phyloP scores from a whole-genome alignment of 1,140 invertebrate genomes.

The Hylaeus volcanicus region DNA sequence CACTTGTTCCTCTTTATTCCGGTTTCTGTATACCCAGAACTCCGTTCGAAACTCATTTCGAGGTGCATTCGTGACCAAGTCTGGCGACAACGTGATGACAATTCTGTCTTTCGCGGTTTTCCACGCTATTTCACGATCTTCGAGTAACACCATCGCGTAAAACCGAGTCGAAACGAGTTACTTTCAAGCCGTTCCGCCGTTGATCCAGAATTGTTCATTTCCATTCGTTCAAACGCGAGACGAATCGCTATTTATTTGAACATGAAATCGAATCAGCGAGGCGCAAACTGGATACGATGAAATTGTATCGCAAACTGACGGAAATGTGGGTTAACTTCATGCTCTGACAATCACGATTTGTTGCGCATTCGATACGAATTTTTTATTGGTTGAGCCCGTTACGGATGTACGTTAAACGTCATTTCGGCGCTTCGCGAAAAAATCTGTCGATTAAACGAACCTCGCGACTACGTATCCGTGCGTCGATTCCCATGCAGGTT shows the following conservation, averaged over 20 bases:
- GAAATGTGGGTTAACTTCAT: slow-evolving; percentile 41
- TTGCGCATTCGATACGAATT: slow-evolving; percentile 21
- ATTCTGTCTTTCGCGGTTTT: too few relatives aligned
- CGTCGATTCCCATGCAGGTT: too few relatives aligned
- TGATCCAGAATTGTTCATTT: neutral
- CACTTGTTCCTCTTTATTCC: too few relatives aligned
- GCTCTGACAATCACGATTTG: slow-evolving; percentile 37
- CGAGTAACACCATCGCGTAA: too few relatives aligned
- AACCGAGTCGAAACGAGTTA: too few relatives aligned
- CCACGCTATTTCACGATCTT: too few relatives aligned
- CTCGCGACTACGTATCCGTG: too few relatives aligned
- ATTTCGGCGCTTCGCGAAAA: neutral
- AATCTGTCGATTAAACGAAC: neutral
- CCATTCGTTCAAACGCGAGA: neutral
- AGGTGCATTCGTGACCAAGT: too few relatives aligned
- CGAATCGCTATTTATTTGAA: slow-evolving; percentile 19
- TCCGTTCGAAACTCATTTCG: neutral
- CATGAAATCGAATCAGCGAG: slow-evolving; percentile 22
- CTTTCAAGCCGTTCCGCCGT: too few relatives aligned
- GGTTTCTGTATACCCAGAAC: neutral
- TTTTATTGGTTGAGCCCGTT: neutral
- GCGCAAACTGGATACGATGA: slow-evolving; percentile 11
- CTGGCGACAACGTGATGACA: too few relatives aligned
- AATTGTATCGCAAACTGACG: slow-evolving; percentile 42
- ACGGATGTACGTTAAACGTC: slow-evolving; percentile 18